Evolutionary conservation across 2,113 vertebrate species (phyloP).

Genomic region (Tiliqua scincoides): DNA sequence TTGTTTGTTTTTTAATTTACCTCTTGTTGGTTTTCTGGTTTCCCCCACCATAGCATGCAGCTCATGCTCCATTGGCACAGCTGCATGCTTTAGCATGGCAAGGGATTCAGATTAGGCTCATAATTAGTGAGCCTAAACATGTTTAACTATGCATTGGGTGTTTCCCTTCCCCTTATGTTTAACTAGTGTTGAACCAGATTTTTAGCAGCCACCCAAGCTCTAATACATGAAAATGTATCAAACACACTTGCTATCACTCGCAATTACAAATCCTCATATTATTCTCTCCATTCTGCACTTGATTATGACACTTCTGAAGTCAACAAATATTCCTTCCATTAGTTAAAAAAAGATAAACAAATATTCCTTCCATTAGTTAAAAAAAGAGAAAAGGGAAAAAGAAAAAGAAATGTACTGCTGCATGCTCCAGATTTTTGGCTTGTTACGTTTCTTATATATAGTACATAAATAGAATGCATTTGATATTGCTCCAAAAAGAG

Average conservation of each 20-base stretch:
- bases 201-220: neutral
- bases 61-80: too few species aligned
- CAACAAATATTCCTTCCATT: neutral
- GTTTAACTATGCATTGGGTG: neutral
- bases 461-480: neutral
- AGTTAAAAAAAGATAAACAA: neutral
- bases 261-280: slow-evolving; percentile 6
- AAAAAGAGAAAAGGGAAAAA: too few species aligned
- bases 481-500: neutral
- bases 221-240: neutral
- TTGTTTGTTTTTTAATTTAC: too few species aligned
- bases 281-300: neutral
- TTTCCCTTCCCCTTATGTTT: neutral
- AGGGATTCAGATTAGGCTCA: too few species aligned
- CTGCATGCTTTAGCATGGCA: too few species aligned
- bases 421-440: neutral
- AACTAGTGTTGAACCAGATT: neutral
- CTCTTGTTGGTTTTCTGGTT: too few species aligned
- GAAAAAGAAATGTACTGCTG: too few species aligned
- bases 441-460: neutral
- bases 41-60: too few species aligned
- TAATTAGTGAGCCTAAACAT: neutral
- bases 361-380: neutral
- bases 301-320: neutral
- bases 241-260: neutral